phyloP scores from a whole-genome alignment of 2,888 invertebrate genomes.

The Lissonota sp. region DNA sequence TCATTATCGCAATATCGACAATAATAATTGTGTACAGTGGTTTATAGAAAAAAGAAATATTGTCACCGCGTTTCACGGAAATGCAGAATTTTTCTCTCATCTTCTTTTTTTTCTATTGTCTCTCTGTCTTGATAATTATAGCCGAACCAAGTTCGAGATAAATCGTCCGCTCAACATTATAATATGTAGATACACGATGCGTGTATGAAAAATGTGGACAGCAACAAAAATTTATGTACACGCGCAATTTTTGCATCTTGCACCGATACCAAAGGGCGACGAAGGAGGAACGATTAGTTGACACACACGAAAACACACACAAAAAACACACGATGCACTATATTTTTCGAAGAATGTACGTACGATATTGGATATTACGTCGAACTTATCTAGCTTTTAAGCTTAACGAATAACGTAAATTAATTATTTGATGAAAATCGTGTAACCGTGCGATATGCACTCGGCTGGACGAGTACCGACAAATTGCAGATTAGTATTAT shows the following conservation, averaged over 20 bases:
- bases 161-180: no score
- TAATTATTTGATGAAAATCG: not conserved
- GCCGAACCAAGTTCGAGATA: no score
- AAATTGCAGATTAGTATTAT: slow-evolving; percentile 37
- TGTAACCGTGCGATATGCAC: not conserved
- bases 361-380: not conserved
- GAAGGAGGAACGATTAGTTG: slow-evolving; percentile 2
- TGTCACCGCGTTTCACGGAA: no score
- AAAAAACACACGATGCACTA: slow-evolving; percentile 27
- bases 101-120: no score
- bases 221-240: slow-evolving; percentile 18
- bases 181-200: not conserved
- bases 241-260: slow-evolving; percentile 50
- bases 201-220: not conserved
- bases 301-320: slow-evolving; percentile 22
- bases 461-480: slow-evolving; percentile 27
- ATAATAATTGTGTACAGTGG: no score
- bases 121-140: no score
- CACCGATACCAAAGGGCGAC: slow-evolving; percentile 63
- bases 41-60: no score
- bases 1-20: no score
- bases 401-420: slow-evolving; percentile 1
- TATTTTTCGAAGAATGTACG: slow-evolving; percentile 54
- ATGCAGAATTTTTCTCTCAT: no score
- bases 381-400: slow-evolving; percentile 45